Evolutionary conservation across 2,888 invertebrate genomes (phyloP), one percentile per base, ranked within the genome.

Genomic region (Tortrix viridana): DNA sequence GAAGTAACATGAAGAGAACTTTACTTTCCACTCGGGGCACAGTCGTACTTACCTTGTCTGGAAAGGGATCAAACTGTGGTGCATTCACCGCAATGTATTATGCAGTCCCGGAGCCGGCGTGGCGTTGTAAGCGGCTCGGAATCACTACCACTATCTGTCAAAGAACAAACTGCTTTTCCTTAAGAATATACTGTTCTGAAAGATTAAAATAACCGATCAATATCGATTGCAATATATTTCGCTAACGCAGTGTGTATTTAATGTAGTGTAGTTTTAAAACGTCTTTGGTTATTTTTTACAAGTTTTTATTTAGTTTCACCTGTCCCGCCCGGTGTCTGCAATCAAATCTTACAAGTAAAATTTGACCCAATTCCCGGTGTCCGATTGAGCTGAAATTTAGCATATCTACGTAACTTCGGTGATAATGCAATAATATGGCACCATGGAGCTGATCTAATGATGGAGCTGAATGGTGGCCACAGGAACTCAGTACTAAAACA

Each of bases 61-160:
- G 88, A 84, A 85, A 86, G 84, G 89, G 90, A 91, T 91, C 89
- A 89, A 89, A 89, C 86, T 90, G 89, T 74, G 86, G 88, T 88
- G 89, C 92, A 91, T 89, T 89, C 89, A 77, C 84, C 79, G 85
- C 86, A 82, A 91, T 92, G 89, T 90, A 89, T 92, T 91, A 92
- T 92, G 92, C 92, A 92, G 89, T 85, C 81, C 72, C 80, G 73
- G 76, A 72, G 75, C 82, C 57, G 60, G 83, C 78, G 79, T 81
- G 82, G 79, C 80, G 75, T 78, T 84, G 84, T 88, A 88, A 88
- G 88, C 89, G 85, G 85, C 88, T 88, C 85, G 80, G 80, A 87
- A 86, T 86, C 88, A 85, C 88, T 86, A 80, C 75, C 76, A 65
- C 77, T 74, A 69, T 73, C 77, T 74, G 73, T 69, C 77, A 74